phyloP scores from a whole-genome alignment of 2,113 vertebrate species.

The Dendropsophus ebraccatus region DNA sequence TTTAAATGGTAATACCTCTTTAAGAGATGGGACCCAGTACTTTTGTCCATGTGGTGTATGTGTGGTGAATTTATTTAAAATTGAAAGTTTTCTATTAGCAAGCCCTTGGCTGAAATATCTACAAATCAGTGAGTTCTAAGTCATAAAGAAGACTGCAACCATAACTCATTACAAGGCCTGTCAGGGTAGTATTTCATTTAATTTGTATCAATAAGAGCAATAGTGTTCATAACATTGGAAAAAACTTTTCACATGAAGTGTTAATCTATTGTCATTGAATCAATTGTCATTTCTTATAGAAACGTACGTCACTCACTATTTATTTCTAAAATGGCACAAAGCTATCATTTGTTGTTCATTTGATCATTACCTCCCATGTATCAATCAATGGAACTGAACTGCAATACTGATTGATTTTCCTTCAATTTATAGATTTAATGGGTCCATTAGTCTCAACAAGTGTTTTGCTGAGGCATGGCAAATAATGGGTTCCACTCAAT shows the following conservation, averaged over 20 bases:
- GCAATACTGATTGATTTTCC: constrained; percentile 11
- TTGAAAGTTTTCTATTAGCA: too few relatives aligned
- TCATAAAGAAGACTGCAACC: too few relatives aligned
- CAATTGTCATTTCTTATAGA: not conserved
- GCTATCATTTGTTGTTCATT: not conserved
- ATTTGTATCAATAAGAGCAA: too few relatives aligned
- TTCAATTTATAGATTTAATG: not conserved
- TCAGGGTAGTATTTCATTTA: too few relatives aligned
- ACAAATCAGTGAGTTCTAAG: too few relatives aligned
- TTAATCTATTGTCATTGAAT: not conserved
- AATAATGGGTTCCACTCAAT: constrained; percentile 33
- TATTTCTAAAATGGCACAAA: not conserved
- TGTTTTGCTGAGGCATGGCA: not conserved
- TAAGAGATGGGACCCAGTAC: too few relatives aligned
- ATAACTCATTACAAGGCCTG: too few relatives aligned
- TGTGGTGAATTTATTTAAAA: not conserved
- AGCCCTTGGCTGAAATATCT: too few relatives aligned
- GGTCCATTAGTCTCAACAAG: constrained; percentile 1
- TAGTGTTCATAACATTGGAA: not conserved
- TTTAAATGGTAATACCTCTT: too few relatives aligned
- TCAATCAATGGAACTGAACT: not conserved
- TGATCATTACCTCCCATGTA: not conserved
- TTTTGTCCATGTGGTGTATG: too few relatives aligned
- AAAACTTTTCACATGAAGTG: not conserved
- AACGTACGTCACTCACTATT: too few relatives aligned